Evolutionary conservation across 2,888 invertebrate genomes (phyloP), one percentile per base, ranked within the genome.

Genomic region (Atethmia centrago): DNA sequence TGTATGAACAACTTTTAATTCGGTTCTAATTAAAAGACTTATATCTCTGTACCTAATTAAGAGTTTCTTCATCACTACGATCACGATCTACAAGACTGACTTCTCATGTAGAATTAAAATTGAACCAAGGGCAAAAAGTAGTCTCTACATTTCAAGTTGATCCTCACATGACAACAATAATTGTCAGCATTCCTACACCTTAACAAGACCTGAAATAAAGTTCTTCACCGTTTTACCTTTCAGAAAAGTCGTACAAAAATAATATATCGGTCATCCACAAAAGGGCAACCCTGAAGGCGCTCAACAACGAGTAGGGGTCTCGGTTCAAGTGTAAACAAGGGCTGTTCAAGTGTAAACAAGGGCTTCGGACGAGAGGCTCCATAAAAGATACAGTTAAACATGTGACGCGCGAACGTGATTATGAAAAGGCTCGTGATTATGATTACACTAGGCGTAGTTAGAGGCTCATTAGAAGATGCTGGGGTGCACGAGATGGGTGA

Each of bases 351-450:
- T 88, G 89, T 87, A 89, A 88, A 89, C 86, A 88, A 84, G 86
- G 86, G 80, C 45, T 21, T 51, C 81, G 75, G 68, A 53, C 47
- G 62, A 78, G 77, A 71, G 76, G 58, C 75, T 84, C 64, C 51
- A 68, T 88, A 80, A 82, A 82, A 79, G 84, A 80, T 82, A 85
- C 82, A 85, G 83, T 78, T 87, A 92, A 91, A 92, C 90, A 91
- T 89, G 89, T 90, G 90, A 73, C 40, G 66, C 58, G 45, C 51
- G 51, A 58, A 59, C 76, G 90, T 93, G 93, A 94, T 94, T 93
- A 93, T 93, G 92, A 93, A 94, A 91, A 93, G 93, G 91, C 90
- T 89, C 92, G 88, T 94, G 94, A 94, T 94, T 93, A 94, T 94
- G 94, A 94, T 94, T 93, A 94, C 89, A 90, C 90, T 88, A 87